Percentiles rank a stretch among this genome's conserved stretches.
Evolutionary conservation across 2,113 vertebrate species (phyloP).

Genomic region (Ciconia boyciana): DNA sequence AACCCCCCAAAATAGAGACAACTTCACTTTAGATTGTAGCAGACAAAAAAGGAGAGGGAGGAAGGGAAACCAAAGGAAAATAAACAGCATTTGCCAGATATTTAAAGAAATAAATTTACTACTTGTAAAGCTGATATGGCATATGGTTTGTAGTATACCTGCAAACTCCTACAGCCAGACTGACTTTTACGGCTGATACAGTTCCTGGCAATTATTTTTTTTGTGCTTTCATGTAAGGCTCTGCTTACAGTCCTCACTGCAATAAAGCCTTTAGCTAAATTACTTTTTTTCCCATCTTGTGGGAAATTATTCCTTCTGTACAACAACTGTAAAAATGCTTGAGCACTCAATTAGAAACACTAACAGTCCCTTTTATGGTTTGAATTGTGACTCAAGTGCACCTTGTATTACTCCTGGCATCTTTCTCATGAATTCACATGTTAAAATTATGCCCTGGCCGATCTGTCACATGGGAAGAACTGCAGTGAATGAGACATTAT

Average conservation of each 20-base stretch:
- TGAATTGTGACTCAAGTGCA: slow-evolving; percentile 29
- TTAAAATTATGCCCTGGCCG: not conserved
- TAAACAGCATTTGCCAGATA: not conserved
- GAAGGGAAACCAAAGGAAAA: not conserved
- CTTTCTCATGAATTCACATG: slow-evolving; percentile 2
- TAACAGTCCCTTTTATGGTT: not conserved
- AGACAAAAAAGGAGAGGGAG: not conserved
- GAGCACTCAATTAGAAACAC: slow-evolving; percentile 47
- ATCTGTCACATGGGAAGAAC: not conserved
- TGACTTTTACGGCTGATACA: slow-evolving; percentile 21
- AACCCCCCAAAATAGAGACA: not conserved
- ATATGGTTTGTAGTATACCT: not conserved
- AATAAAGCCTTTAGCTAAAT: slow-evolving; percentile 58
- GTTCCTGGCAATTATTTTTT: not conserved
- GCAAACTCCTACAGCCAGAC: not conserved
- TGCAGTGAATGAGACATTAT: not conserved
- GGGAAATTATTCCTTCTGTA: slow-evolving; percentile 54
- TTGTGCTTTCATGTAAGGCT: not conserved
- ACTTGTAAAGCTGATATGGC: not conserved
- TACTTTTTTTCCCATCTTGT: slow-evolving; percentile 28
- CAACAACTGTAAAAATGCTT: slow-evolving; percentile 41
- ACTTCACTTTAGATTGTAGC: not conserved
- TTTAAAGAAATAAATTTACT: not conserved
- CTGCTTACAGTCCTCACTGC: slow-evolving; percentile 29
- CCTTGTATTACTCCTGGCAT: not conserved